Percentiles rank a stretch among this genome's conserved stretches.
phyloP scores from a whole-genome alignment of 2,797 vertebrate species.

The Sebastes iracundus region DNA sequence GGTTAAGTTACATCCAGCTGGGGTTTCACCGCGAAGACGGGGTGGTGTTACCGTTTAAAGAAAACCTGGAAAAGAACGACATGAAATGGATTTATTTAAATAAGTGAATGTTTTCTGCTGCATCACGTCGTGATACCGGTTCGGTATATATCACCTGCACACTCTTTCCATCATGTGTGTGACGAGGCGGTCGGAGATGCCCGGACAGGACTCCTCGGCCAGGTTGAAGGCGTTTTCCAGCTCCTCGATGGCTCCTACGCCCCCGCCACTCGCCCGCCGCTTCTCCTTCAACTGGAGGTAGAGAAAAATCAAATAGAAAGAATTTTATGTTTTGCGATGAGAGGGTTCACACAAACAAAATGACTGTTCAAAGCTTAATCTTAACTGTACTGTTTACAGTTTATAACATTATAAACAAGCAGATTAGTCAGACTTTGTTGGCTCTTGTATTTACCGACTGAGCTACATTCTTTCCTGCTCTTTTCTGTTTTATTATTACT shows the following conservation, averaged over 20 bases:
- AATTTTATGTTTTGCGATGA: not conserved
- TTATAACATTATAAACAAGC: not conserved
- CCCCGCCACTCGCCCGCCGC: slow-evolving; percentile 87
- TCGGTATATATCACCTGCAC: slow-evolving; percentile 84
- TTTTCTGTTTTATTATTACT: not conserved
- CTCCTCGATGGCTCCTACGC: slow-evolving; percentile 92
- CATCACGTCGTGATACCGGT: not conserved
- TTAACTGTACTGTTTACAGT: not conserved
- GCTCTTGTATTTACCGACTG: not conserved
- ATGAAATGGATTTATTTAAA: not conserved
- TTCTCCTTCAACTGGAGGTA: slow-evolving; percentile 90
- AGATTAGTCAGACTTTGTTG: not conserved
- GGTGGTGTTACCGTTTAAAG: slow-evolving; percentile 80
- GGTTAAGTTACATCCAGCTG: slow-evolving; percentile 56
- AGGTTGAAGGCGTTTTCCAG: slow-evolving; percentile 97
- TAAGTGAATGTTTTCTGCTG: not conserved
- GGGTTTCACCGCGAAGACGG: slow-evolving; percentile 74
- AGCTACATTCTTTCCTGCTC: not conserved
- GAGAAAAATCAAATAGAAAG: not conserved
- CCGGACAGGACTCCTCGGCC: slow-evolving; percentile 97
- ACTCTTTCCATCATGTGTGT: slow-evolving; percentile 94
- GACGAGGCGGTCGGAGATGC: slow-evolving; percentile 96
- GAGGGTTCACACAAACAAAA: not conserved
- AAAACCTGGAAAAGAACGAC: slow-evolving; percentile 68
- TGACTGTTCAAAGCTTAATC: not conserved